These are phyloP conservation scores for Beaufortia kweichowensis DNA, from an alignment of 2,113 vertebrate genomes.

Conservation along the genomic window DNA sequence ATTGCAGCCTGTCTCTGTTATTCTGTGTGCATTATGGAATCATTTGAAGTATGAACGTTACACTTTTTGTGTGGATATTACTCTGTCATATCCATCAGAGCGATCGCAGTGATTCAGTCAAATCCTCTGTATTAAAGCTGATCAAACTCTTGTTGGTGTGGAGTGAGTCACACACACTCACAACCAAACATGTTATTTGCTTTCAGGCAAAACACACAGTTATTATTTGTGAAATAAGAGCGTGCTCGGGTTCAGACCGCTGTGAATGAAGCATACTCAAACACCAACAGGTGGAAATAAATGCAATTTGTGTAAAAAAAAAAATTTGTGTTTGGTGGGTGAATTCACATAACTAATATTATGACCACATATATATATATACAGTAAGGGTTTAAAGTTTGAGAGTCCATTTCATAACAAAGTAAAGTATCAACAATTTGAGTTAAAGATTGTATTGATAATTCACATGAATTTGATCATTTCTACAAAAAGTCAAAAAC, in stretches of 20 bases:
- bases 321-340: too few relatives aligned
- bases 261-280: slow-evolving; percentile 33
- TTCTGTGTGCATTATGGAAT: slow-evolving; percentile 20
- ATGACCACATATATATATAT: too few relatives aligned
- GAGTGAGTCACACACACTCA: too few relatives aligned
- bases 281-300: slow-evolving; percentile 14
- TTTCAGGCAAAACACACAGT: slow-evolving; percentile 37
- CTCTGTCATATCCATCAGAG: slow-evolving; percentile 16
- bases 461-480: not conserved
- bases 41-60: slow-evolving; percentile 6
- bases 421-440: too few relatives aligned
- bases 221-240: slow-evolving; percentile 40
- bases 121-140: too few relatives aligned
- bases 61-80: not conserved
- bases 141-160: too few relatives aligned
- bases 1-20: slow-evolving; percentile 26
- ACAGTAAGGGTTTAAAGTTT: too few relatives aligned
- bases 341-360: too few relatives aligned
- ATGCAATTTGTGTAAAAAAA: slow-evolving; percentile 1
- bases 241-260: slow-evolving; percentile 5
- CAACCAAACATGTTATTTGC: slow-evolving; percentile 30
- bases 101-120: not conserved
- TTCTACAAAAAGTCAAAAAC: not conserved
- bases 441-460: too few relatives aligned
- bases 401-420: too few relatives aligned